A percentile compares a stretch with the other conserved stretches of the same genome.
These are phyloP conservation scores for Manis crassicaudata DNA, from an alignment of 2,797 vertebrate species.

Conservation along the genomic window DNA sequence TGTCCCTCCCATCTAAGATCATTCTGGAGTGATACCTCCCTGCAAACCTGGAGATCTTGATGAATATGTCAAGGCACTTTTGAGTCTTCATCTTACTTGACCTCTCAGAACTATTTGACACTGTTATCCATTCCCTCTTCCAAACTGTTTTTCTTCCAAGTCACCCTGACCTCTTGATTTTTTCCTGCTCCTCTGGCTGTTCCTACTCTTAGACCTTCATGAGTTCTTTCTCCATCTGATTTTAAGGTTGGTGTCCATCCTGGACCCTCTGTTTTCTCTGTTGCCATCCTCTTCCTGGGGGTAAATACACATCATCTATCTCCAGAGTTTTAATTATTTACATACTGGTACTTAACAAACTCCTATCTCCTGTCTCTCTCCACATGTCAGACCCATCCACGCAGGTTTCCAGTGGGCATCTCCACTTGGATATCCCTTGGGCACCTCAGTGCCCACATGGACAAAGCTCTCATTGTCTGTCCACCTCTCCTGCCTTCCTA, in stretches of 20 bases:
- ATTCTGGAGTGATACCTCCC: not conserved
- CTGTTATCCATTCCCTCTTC: not conserved
- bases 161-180: not conserved
- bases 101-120: not conserved
- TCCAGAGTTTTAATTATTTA: not conserved
- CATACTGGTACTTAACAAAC: not conserved
- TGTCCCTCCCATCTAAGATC: not conserved
- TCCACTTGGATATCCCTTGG: not conserved
- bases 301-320: not conserved
- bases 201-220: not conserved
- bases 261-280: not conserved
- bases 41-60: not conserved
- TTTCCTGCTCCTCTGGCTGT: not conserved
- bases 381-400: not conserved
- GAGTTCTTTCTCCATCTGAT: not conserved
- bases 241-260: not conserved
- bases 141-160: not conserved
- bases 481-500: not conserved
- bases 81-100: not conserved
- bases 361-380: not conserved
- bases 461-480: not conserved
- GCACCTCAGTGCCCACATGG: not conserved
- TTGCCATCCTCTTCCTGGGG: not conserved
- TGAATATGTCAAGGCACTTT: not conserved
- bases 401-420: not conserved